Evolutionary conservation across 2,888 invertebrate species (phyloP), one percentile per base, ranked within the genome.

Genomic region (Caenorhabditis panamensis): DNA sequence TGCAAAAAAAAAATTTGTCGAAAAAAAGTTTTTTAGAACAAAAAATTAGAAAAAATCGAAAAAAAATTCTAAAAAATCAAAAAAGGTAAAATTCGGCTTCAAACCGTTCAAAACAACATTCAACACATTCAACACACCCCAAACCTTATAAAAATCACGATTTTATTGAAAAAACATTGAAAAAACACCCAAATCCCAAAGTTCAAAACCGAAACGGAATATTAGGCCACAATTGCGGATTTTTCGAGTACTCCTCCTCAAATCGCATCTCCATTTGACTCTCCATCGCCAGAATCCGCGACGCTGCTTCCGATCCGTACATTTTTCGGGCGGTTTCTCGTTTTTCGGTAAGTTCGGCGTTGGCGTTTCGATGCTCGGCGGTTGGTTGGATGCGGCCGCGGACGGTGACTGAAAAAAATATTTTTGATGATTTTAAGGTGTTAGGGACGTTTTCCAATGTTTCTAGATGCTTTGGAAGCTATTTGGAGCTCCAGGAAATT

Each of bases 171-270:
- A 63, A n/a, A 49, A 54, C 31, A 20, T 26, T 36, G n/a, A 36
- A 20, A 4, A 58, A 22, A 41, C 11, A 11, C 16, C 41, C 11
- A 41, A 41, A 11, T 41, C 41, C 41, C 3, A 28, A 49, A 31
- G 31, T 18, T 75, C 41, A 79, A 24, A 79, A 79, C 63, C 61
- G 41, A 44, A 79, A 64, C 9, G 79, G 79, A 64, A 79, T 79
- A 66, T 75, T 75, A 5, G 79, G 79, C 79, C 79, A 79, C 31
- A 75, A 41, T 37, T 68, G 63, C 5, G 79, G 73, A 51, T 58
- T 64, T 31, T 44, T 20, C 1, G 68, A 41, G 44, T 47, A 75
- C 22, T 62, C 75, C 0, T 49, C 4, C 37, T 80, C 80, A 24
- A 80, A 80, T 22, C 51, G 20, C 68, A 80, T 69, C 28, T 76